Evolutionary conservation across 2,113 vertebrate species (phyloP).

Genomic region (Leuciscus idus): DNA sequence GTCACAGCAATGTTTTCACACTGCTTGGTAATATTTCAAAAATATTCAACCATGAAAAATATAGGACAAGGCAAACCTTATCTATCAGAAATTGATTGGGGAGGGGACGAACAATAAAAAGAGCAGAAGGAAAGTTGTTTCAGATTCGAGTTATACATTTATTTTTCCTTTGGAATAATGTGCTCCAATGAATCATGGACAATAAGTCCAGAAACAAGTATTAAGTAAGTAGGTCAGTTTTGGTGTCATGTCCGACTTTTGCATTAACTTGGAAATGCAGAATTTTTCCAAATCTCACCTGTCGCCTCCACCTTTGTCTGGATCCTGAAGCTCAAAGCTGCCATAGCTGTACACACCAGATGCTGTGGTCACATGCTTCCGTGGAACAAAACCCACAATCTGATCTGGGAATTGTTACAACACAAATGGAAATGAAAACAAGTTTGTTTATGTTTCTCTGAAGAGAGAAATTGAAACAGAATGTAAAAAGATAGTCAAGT

Average conservation of each 20-base stretch:
- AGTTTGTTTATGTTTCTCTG: background rate
- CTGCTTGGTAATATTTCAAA: too few relatives aligned
- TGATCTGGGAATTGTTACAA: conserved; percentile 92
- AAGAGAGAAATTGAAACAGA: background rate
- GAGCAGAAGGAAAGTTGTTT: background rate
- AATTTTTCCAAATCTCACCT: conserved; percentile 56
- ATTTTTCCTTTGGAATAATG: background rate
- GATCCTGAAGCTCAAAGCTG: conserved; percentile 87
- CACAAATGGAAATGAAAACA: conserved; percentile 35
- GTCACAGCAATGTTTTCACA: too few relatives aligned
- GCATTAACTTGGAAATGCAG: background rate
- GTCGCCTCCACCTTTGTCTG: conserved; percentile 83
- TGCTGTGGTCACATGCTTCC: conserved; percentile 86
- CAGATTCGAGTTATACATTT: background rate
- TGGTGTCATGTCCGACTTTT: background rate
- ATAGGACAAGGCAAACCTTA: too few relatives aligned
- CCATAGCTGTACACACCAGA: conserved; percentile 89
- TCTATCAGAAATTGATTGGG: background rate
- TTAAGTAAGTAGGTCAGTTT: background rate
- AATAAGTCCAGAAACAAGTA: background rate
- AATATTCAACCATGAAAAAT: too few relatives aligned
- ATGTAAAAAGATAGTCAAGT: background rate
- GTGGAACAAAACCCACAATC: conserved; percentile 95
- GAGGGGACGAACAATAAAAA: background rate
- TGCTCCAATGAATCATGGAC: background rate